Evolutionary conservation across 1,140 invertebrate genomes (phyloP).

Genomic region (Listronotus oregonensis): DNA sequence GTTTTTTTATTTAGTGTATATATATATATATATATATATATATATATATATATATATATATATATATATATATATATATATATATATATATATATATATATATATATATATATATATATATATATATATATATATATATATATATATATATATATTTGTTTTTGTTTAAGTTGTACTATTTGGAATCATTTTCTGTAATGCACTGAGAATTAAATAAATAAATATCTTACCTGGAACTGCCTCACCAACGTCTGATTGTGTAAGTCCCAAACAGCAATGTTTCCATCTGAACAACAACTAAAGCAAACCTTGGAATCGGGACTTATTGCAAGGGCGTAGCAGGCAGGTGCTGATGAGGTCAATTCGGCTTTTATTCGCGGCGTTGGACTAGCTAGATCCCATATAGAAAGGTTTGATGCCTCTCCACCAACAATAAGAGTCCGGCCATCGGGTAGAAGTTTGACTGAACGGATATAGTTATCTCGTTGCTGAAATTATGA

Average conservation of each 20-base stretch:
- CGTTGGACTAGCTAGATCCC: constrained; percentile 86
- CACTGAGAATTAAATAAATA: too few species aligned
- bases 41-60: constrained; percentile 9
- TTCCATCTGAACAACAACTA: constrained; percentile 96
- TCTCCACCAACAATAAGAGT: constrained; percentile 93
- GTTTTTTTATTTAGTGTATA: too few species aligned
- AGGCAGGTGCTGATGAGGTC: constrained; percentile 90
- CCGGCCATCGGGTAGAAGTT: constrained; percentile 86
- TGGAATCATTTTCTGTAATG: too few species aligned
- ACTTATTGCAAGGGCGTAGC: constrained; percentile 88
- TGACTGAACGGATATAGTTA: constrained; percentile 91
- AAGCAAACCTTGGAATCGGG: constrained; percentile 94
- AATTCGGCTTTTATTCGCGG: constrained; percentile 91
- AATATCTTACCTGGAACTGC: constrained; percentile 76
- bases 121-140: constrained; percentile 7
- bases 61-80: constrained; percentile 8
- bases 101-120: constrained; percentile 9
- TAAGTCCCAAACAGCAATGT: constrained; percentile 96
- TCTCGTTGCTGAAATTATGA: constrained; percentile 67
- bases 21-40: constrained; percentile 14
- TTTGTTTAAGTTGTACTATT: too few species aligned
- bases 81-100: constrained; percentile 9
- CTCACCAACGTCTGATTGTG: constrained; percentile 91
- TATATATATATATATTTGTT: constrained; percentile 13
- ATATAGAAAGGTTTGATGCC: constrained; percentile 86